Evolutionary conservation across 2,888 invertebrate genomes (phyloP).

Genomic region (Epirrhoe alternata): DNA sequence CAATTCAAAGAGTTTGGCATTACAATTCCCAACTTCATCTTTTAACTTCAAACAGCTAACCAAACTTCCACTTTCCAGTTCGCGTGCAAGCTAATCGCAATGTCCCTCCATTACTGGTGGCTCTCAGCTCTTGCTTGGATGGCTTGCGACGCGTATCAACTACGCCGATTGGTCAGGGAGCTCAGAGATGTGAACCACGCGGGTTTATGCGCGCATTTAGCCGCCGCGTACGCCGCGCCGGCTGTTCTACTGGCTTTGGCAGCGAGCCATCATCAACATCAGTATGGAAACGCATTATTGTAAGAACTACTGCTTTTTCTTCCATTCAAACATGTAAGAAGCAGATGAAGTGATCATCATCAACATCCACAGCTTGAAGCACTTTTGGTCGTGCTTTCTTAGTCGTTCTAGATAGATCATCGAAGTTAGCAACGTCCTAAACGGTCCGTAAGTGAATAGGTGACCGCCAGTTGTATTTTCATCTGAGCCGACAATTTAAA

Average conservation of each 20-base stretch:
- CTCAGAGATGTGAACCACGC: slow-evolving; percentile 98
- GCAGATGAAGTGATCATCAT: no score
- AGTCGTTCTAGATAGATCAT: no score
- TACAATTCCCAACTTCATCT: no score
- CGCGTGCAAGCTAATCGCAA: slow-evolving; percentile 94
- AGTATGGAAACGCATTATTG: slow-evolving; percentile 97
- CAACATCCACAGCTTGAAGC: no score
- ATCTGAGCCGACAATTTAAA: no score
- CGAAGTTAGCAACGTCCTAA: no score
- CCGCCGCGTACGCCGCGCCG: slow-evolving; percentile 96
- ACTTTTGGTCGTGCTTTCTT: no score
- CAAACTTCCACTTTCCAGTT: slow-evolving; percentile 79
- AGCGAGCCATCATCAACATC: slow-evolving; percentile 96
- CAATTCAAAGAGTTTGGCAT: no score
- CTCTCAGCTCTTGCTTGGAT: slow-evolving; percentile 96
- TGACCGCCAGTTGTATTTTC: no score
- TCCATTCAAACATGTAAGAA: no score
- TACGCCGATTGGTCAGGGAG: slow-evolving; percentile 97
- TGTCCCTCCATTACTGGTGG: slow-evolving; percentile 97
- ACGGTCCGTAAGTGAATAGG: no score
- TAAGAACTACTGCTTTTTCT: no score
- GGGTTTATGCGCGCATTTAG: slow-evolving; percentile 96
- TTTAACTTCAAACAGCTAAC: background rate
- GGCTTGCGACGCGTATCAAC: slow-evolving; percentile 95
- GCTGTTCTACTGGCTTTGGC: slow-evolving; percentile 96